phyloP scores from a whole-genome alignment of 2,888 invertebrate genomes.

The Liopterus haemorrhoidalis region DNA sequence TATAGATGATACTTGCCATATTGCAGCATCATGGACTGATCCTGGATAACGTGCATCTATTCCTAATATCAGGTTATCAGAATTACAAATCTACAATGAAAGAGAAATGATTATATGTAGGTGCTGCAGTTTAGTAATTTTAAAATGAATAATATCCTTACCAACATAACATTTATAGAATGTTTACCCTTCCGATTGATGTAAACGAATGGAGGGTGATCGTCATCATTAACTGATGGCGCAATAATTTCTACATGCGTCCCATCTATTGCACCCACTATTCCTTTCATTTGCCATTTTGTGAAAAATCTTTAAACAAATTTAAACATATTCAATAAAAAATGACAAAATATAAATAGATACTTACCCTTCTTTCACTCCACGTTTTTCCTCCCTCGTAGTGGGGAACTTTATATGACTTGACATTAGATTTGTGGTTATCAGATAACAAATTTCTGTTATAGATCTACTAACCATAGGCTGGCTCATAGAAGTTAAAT shows the following conservation, averaged over 20 bases:
- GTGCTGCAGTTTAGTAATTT: neutral
- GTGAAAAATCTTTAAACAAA: neutral
- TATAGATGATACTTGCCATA: constrained; percentile 6
- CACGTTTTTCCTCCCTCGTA: constrained; percentile 4
- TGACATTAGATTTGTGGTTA: constrained; percentile 3
- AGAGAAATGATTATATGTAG: neutral
- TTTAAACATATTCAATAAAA: neutral
- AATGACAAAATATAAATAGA: neutral
- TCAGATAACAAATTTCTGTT: constrained; percentile 5
- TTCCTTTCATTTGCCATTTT: constrained; percentile 5
- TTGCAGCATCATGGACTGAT: constrained; percentile 8
- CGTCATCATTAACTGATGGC: constrained; percentile 6
- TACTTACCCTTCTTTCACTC: constrained; percentile 2
- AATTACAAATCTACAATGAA: constrained; percentile 4
- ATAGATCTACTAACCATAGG: constrained; percentile 7
- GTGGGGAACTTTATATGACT: constrained; percentile 5
- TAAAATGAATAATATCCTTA: neutral
- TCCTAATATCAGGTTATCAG: constrained; percentile 7
- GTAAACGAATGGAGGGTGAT: constrained; percentile 10
- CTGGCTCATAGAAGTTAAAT: constrained; percentile 10
- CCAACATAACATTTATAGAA: constrained; percentile 8
- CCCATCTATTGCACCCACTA: constrained; percentile 6
- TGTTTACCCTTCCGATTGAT: constrained; percentile 12
- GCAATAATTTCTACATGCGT: constrained; percentile 12
- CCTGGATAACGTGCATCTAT: constrained; percentile 9